Evolutionary conservation across 2,888 invertebrate genomes (phyloP), one percentile per base, ranked within the genome.

Genomic region (Cheilosia pagana): DNA sequence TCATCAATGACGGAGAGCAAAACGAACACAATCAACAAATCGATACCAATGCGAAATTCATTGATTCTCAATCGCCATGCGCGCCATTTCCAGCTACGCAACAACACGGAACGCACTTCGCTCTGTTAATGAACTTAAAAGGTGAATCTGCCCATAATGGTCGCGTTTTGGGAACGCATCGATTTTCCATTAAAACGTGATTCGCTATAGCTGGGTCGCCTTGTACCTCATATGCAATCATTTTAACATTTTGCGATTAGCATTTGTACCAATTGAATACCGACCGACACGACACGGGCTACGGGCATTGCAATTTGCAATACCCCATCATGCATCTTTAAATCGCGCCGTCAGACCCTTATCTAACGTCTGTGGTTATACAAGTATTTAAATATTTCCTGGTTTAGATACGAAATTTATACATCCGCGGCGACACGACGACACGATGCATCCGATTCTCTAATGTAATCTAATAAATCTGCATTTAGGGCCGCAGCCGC

Each of bases 91-190:
- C 16, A 39, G 43, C 45, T 14, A 21, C 5, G 7, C 12, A 31
- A 6, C 14, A n/a, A 55, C 43, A 48, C 59, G 31, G 59, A 70
- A 75, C 67, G 75, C 81, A 75, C 63, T 70, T 71, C 59, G 35
- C 62, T 77, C 65, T 79, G 83, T 70, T 83, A 85, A 85, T 85
- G 83, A 85, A 85, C 83, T 85, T 85, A 75, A 39, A 63, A 75
- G 48, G 48, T 70, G 79, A 75, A 79, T 79, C 79, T 85, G 70
- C 67, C 65, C 52, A 79, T 79, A 70, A 79, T 71, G 59, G 63
- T 16, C 31, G 43, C 57, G 57, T 53, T 67, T 65, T 19, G 3
- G 23, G 14, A 59, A 50, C 60, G 28, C 60, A 60, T 59, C n/a
- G 14, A 25, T 45, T 31, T 31, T 23, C 21, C 12, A 16, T 10